Conservation (phyloP, 2,113 vertebrate genomes). For the Xiphophorus hellerii region DNA sequence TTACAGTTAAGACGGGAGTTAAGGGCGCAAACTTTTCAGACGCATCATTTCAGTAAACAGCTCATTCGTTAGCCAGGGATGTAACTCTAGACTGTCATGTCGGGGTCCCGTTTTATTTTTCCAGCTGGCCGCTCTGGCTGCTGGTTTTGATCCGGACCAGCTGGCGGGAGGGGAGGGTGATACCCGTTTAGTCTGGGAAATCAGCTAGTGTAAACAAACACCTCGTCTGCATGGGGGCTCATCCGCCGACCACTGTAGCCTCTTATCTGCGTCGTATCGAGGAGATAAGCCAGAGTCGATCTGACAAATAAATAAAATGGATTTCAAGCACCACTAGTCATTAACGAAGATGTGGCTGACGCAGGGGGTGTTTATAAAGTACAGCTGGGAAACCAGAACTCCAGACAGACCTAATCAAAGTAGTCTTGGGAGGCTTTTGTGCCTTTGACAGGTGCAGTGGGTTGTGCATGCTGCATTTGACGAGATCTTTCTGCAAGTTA, state of each 20-base stretch:
- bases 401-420: constrained; percentile 18
- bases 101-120: constrained; percentile 86
- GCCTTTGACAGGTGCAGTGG: constrained; percentile 33
- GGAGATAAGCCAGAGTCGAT: constrained; percentile 81
- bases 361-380: constrained; percentile 41
- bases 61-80: constrained; percentile 76
- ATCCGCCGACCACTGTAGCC: constrained; percentile 92
- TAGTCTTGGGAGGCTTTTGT: constrained; percentile 28
- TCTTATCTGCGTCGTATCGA: constrained; percentile 77
- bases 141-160: constrained; percentile 90
- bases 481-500: constrained; percentile 29
- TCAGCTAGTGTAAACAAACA: constrained; percentile 95
- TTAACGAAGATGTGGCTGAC: constrained; percentile 57
- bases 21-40: constrained; percentile 60
- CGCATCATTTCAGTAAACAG: constrained; percentile 79
- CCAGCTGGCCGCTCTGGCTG: constrained; percentile 86
- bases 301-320: constrained; percentile 88
- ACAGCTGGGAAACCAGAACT: constrained; percentile 52
- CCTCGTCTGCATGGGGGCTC: constrained; percentile 74
- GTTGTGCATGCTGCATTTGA: constrained; percentile 10
- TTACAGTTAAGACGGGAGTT: constrained; percentile 57
- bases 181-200: constrained; percentile 89
- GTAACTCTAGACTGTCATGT: constrained; percentile 78
- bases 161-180: constrained; percentile 84
- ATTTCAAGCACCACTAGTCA: constrained; percentile 79